Evolutionary conservation across 1,140 invertebrate species (phyloP).

Genomic region (Hyles euphorbiae): DNA sequence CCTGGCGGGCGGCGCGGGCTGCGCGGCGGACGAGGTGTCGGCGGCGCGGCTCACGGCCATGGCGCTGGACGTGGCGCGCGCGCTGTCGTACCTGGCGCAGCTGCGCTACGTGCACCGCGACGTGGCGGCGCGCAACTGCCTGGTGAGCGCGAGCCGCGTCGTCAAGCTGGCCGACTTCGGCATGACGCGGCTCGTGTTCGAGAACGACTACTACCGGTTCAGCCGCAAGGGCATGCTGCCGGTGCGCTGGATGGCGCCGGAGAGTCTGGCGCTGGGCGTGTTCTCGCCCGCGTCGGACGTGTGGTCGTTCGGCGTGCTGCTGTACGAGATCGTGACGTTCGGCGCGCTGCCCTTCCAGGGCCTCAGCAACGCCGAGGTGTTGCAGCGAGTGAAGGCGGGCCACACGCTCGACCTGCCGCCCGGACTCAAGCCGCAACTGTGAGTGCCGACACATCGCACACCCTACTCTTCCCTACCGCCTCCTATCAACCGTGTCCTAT

Average conservation of each 20-base stretch:
- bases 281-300: slow-evolving; percentile 89
- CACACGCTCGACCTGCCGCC: slow-evolving; percentile 82
- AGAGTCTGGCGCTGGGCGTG: slow-evolving; percentile 83
- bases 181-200: slow-evolving; percentile 90
- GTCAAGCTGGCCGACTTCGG: slow-evolving; percentile 96
- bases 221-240: slow-evolving; percentile 84
- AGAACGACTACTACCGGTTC: slow-evolving; percentile 55
- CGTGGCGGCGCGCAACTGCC: slow-evolving; percentile 90
- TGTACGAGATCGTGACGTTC: slow-evolving; percentile 90
- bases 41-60: slow-evolving; percentile 85
- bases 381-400: slow-evolving; percentile 79
- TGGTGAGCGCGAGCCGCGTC: slow-evolving; percentile 86
- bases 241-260: slow-evolving; percentile 95
- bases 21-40: slow-evolving; percentile 78
- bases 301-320: slow-evolving; percentile 89
- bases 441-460: slow-evolving; percentile 66
- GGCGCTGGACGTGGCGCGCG: slow-evolving; percentile 90
- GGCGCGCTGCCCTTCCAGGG: slow-evolving; percentile 85
- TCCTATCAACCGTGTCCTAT: too few species aligned
- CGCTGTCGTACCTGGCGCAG: slow-evolving; percentile 86
- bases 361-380: slow-evolving; percentile 81
- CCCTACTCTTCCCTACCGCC: not conserved
- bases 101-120: slow-evolving; percentile 91
- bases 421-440: slow-evolving; percentile 86
- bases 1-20: slow-evolving; percentile 15